phyloP scores from a whole-genome alignment of 2,113 vertebrate genomes.

The Crotalus tigris region DNA sequence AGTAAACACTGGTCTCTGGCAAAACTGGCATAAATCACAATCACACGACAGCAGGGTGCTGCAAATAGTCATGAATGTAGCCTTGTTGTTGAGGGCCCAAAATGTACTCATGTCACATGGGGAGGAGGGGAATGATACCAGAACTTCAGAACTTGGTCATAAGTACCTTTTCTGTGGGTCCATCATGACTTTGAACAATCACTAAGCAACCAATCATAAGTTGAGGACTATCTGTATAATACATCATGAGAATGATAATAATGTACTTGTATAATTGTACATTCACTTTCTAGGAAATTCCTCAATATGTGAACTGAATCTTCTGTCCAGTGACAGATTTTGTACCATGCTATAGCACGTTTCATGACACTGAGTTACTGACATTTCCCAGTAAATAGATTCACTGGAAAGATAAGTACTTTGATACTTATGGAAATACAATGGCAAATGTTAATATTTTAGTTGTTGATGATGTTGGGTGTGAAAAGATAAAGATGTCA shows the following conservation, averaged over 20 bases:
- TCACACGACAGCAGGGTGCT: not conserved
- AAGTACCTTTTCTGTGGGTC: not conserved
- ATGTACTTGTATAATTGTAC: not conserved
- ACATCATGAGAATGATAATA: not conserved
- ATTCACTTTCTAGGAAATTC: conserved; percentile 20
- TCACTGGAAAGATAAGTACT: not conserved
- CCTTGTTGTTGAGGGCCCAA: not conserved
- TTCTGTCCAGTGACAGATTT: not conserved
- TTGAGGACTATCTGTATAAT: not conserved
- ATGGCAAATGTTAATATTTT: not conserved
- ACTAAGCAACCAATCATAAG: not conserved
- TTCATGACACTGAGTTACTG: not conserved
- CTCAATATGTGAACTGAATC: not conserved
- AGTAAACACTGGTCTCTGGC: not conserved
- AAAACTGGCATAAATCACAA: not conserved
- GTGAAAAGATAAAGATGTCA: not conserved
- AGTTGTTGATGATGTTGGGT: not conserved
- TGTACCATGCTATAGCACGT: not conserved
- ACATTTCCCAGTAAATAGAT: not conserved
- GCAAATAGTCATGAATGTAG: not conserved
- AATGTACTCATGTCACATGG: not conserved
- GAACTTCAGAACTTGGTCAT: not conserved
- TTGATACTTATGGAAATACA: not conserved
- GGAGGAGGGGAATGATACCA: not conserved
- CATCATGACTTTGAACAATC: not conserved